Base-by-base conservation (phyloP, 2,888 invertebrate species). In the Lissocephala sabroskyi region DNA sequence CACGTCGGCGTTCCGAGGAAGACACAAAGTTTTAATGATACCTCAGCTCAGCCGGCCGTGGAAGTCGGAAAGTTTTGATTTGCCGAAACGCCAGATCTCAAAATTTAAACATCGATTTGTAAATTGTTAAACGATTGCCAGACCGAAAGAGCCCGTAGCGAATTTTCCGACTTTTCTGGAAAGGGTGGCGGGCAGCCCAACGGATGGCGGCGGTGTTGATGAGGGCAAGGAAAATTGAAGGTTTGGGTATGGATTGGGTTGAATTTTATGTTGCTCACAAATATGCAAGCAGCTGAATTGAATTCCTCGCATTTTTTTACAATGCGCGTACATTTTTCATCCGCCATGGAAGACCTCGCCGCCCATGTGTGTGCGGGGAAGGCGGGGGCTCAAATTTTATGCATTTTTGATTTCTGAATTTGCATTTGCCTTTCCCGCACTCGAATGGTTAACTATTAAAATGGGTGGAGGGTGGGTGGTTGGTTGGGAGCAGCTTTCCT, bases 71-170 rank as follows among this genome's bases (percentile, higher is more conserved):
- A 64, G 36, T 74, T 68, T 63, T 48, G 42, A 48, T 48, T 36
- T 10, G 19, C n/a, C 45, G 30, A 39, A 39, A 35, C 35, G 63
- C 57, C 62, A 61, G 70, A 76, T 59, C n/a, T 35, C 17, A 7
- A n/a, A n/a, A 10, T 67, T 81, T 81, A 82, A 82, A 79, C 63
- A 76, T 79, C 81, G 80, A 82, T 82, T 82, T 81, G 81, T 71
- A 75, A 81, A 81, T 81, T 79, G 80, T 70, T 68, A 77, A 76
- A 75, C 65, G 79, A 81, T 81, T 79, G 70, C 70, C 59, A 66
- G 62, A 23, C 23, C 71, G 76, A 79, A 79, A 79, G 70, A 74
- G n/a, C 68, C 73, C 78, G 74, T 70, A 41, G 63, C 73, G 66
- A 73, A 73, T 77, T 78, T 50, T 23, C 26, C 14, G 18, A 19